Percentiles rank a stretch among this genome's conserved stretches.
Conservation (phyloP, 2,888 invertebrate species). For the Drosophila incognita region DNA sequence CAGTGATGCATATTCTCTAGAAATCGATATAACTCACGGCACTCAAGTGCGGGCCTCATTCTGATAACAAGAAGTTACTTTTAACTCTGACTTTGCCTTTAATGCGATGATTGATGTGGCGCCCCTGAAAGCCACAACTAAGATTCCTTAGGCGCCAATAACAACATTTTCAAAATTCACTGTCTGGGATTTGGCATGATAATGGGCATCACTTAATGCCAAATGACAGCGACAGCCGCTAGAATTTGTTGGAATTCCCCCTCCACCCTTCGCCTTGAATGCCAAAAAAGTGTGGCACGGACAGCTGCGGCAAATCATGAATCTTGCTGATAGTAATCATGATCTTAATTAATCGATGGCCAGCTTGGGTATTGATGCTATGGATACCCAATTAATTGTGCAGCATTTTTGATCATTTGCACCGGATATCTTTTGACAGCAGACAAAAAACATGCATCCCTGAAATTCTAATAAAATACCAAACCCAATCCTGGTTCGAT, state of each 20-base stretch:
- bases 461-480: conserved; percentile 50
- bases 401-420: conserved; percentile 32
- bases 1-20: conserved; percentile 34
- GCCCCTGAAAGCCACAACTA: conserved; percentile 47
- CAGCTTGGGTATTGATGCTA: conserved; percentile 25
- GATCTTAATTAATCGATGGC: conserved; percentile 22
- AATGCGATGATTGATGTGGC: conserved; percentile 79
- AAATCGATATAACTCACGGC: conserved; percentile 50
- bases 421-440: conserved; percentile 35
- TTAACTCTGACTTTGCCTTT: conserved; percentile 39
- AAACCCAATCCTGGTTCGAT: conserved; percentile 24
- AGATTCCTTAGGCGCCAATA: conserved; percentile 19
- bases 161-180: conserved; percentile 36
- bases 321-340: conserved; percentile 25
- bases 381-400: conserved; percentile 39
- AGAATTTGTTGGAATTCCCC: conserved; percentile 11
- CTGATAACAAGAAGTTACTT: conserved; percentile 30
- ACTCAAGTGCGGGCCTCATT: conserved; percentile 14
- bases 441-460: conserved; percentile 56
- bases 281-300: conserved; percentile 14
- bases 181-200: conserved; percentile 25
- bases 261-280: not conserved
- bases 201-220: conserved; percentile 40
- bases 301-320: conserved; percentile 21
- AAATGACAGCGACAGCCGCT: conserved; percentile 53